Conservation (phyloP, 2,888 invertebrate species). For the Lasius platythorax region DNA sequence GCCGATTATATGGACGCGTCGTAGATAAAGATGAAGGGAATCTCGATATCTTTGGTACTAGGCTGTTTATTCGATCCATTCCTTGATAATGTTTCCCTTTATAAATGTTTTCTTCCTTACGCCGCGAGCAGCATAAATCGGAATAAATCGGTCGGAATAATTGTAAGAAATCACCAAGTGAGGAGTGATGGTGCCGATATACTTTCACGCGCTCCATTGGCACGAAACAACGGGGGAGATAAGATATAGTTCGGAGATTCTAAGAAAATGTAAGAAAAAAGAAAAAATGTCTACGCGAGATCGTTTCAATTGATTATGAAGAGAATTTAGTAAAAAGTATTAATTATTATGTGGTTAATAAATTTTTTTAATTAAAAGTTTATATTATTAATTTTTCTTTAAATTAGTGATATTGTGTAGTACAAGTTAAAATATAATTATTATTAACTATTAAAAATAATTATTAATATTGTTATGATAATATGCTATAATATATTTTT, state of each 20-base stretch:
- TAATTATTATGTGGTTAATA: not conserved
- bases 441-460: too few species aligned
- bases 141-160: slow-evolving; percentile 38
- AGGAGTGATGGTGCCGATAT: not conserved
- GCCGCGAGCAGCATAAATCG: not conserved
- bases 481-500: not conserved
- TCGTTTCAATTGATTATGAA: not conserved
- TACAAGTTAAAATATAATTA: too few species aligned
- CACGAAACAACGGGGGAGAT: not conserved
- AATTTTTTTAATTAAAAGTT: not conserved
- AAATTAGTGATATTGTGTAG: too few species aligned
- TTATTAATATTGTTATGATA: too few species aligned
- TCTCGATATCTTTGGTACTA: not conserved
- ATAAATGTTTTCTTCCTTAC: not conserved
- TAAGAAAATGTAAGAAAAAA: not conserved
- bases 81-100: not conserved
- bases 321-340: not conserved
- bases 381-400: not conserved
- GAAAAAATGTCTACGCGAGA: not conserved
- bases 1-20: not conserved
- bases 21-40: not conserved
- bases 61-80: not conserved
- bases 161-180: slow-evolving; percentile 23
- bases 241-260: not conserved
- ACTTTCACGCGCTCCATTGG: not conserved